Conservation (phyloP, 2,113 vertebrate genomes). For the Todiramphus saurophagus region DNA sequence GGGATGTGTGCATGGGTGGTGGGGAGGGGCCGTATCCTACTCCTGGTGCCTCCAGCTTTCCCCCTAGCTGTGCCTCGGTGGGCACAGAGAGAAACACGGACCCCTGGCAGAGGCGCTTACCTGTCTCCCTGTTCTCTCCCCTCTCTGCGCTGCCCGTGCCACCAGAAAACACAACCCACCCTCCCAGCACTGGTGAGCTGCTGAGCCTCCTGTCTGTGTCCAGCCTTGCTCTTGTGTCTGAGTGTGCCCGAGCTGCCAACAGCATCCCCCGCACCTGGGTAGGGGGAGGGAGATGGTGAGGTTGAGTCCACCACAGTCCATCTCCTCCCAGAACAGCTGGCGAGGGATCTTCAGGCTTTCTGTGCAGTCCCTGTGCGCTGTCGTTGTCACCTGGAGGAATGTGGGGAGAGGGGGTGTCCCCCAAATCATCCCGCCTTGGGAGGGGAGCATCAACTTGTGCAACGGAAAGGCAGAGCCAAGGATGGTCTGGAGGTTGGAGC, state of each 20-base stretch:
- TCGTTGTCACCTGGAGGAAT: neutral
- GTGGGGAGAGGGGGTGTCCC: too few relatives aligned
- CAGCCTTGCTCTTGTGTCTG: neutral
- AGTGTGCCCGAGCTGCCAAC: neutral
- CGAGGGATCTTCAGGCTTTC: fast-evolving
- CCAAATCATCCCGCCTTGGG: neutral
- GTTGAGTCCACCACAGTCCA: fast-evolving
- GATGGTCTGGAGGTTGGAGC: neutral
- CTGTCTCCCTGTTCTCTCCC: neutral
- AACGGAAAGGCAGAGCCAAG: neutral
- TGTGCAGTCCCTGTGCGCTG: fast-evolving
- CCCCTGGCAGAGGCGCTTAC: neutral
- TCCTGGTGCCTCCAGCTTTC: neutral
- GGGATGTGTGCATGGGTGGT: neutral
- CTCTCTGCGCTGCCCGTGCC: fast-evolving
- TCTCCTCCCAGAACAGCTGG: neutral
- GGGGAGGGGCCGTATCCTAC: neutral
- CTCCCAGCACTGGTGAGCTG: neutral
- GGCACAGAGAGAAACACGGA: fast-evolving
- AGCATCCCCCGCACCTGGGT: fast-evolving
- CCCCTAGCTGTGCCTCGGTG: neutral
- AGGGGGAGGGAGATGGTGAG: neutral
- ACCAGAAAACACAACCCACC: neutral
- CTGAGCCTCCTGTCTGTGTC: fast-evolving
- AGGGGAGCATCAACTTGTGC: fast-evolving